A percentile compares a stretch with the other conserved stretches of the same genome.
These are phyloP conservation scores for Tortricodes alternella DNA, from an alignment of 2,888 invertebrate species.

Conservation along the genomic window DNA sequence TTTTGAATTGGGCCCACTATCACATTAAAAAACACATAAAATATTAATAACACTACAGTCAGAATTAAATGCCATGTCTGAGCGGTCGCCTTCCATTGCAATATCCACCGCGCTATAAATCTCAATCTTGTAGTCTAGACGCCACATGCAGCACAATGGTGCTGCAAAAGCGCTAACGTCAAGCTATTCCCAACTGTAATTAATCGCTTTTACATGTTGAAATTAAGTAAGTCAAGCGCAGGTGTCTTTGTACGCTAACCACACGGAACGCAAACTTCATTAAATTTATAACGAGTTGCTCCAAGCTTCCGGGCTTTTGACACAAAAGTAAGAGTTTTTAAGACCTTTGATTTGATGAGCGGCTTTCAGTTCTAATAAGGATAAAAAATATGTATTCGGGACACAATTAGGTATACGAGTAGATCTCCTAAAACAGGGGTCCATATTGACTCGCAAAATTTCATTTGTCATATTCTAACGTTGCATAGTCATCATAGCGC, in stretches of 20 bases:
- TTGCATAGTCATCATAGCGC: no score
- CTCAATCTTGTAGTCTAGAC: conserved; percentile 24
- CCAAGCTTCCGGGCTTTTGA: neutral
- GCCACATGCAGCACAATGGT: conserved; percentile 18
- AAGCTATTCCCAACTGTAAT: conserved; percentile 26
- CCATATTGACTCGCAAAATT: no score
- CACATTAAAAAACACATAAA: no score
- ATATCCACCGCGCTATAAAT: conserved; percentile 21
- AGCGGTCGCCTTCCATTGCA: conserved; percentile 9
- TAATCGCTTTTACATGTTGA: conserved; percentile 28
- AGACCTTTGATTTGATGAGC: no score
- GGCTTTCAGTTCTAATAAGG: no score
- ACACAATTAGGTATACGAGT: no score
- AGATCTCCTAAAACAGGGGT: no score
- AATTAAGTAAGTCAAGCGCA: conserved; percentile 30
- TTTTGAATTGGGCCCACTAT: no score
- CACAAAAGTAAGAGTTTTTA: neutral
- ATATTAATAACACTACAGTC: neutral
- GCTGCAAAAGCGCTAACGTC: conserved; percentile 26
- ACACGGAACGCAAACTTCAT: conserved; percentile 17
- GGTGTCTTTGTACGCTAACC: conserved; percentile 28
- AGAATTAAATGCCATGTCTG: neutral
- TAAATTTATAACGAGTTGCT: conserved; percentile 21
- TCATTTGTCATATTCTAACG: no score
- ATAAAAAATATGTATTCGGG: no score